Evolutionary conservation across 2,888 invertebrate species (phyloP), one percentile per base, ranked within the genome.

Genomic region (Alloscopus bannaensis): DNA sequence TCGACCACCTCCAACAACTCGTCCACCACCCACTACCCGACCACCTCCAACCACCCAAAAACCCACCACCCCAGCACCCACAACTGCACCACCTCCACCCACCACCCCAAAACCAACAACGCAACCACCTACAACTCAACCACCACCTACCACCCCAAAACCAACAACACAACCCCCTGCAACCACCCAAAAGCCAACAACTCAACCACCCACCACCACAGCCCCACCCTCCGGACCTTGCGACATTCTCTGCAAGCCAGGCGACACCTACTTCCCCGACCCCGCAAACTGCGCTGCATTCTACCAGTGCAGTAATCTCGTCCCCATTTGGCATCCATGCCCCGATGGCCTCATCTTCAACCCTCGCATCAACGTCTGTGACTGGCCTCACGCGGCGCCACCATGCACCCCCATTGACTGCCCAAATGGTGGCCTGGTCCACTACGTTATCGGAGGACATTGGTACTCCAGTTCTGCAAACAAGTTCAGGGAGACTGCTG

Each of bases 241-340:
- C 2, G 50, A 2, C 1, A n/a, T 68, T 20, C 31, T 31, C n/a
- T 68, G 52, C 29, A 26, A 45, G n/a, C 20, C 31, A 1, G 52
- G 31, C 2, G 6, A 28, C 1, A 40, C 26, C 31, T 66, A 50
- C 18, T 29, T 50, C 18, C 50, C 52, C 2, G 66, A 68, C 18
- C 68, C 68, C 18, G 20, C 18, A 31, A 28, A 50, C 3, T 68
- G 68, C 68, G 28, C 13, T n/a, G 13, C 18, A 18, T 68, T 31
- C 24, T 52, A 45, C 45, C 68, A 68, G 22, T 68, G 68, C 28
- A 52, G 52, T 1, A 68, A 68, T 40, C 52, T 50, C 3, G 55
- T 36, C 2, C 65, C 65, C 28, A 50, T 50, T 50, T 13, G 50
- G 28, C 24, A 28, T 36, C 29, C 26, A 2, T 65, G 65, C 24